Evolutionary conservation across 2,113 vertebrate genomes (phyloP).

Genomic region (Pelvicachromis taeniatus): DNA sequence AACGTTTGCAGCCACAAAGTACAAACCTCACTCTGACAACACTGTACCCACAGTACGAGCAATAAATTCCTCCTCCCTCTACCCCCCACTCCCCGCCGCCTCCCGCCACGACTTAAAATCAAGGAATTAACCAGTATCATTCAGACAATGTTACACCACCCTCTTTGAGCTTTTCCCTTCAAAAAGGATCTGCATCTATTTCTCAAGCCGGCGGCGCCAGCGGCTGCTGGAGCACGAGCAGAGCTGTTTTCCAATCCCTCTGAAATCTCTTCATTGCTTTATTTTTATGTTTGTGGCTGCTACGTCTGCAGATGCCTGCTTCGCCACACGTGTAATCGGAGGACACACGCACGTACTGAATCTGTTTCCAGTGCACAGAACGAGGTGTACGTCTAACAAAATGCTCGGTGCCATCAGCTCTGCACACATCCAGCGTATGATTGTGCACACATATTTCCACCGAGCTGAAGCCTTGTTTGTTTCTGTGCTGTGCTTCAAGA

Average conservation of each 20-base stretch:
- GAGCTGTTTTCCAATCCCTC: conserved; percentile 16
- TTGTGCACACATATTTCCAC: conserved; percentile 53
- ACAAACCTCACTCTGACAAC: not conserved
- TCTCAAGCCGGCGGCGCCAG: conserved; percentile 14
- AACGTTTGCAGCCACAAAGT: conserved; percentile 20
- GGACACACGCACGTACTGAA: not conserved
- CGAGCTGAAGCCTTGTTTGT: conserved; percentile 57
- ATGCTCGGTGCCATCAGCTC: not conserved
- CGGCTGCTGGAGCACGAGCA: conserved; percentile 25
- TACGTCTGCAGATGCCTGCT: conserved; percentile 25
- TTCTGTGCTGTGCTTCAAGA: conserved; percentile 58
- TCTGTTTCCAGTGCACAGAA: conserved; percentile 23
- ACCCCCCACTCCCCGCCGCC: not conserved
- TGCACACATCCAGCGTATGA: conserved; percentile 17
- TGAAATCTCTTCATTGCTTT: conserved; percentile 39
- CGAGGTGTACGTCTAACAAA: conserved; percentile 4
- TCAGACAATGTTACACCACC: conserved; percentile 10
- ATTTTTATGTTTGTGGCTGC: conserved; percentile 42
- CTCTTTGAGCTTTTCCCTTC: conserved; percentile 4
- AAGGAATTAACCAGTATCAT: conserved; percentile 24
- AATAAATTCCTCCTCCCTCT: not conserved
- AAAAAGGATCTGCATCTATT: conserved; percentile 35
- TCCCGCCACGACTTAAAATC: conserved; percentile 17
- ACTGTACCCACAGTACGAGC: not conserved
- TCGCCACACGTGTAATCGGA: conserved; percentile 19